Evolutionary conservation across 2,888 invertebrate species (phyloP), one percentile per base, ranked within the genome.

Genomic region (Papilio elwesi): DNA sequence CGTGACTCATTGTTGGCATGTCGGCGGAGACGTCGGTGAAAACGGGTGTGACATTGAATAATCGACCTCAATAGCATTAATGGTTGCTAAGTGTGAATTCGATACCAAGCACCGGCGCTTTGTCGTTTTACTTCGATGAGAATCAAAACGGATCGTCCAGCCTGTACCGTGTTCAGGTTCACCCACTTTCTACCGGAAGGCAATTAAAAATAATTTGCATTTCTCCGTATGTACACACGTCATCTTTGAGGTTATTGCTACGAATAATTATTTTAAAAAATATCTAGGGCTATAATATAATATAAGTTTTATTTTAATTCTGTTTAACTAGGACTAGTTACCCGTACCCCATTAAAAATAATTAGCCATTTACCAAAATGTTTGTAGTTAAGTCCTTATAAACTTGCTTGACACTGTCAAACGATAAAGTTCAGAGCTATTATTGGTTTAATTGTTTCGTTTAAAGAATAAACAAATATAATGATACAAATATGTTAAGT

Each of bases 141-240:
- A 26, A 26, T 26, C 86, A 82, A 84, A 86, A 84, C 82, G 82
- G 86, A 83, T 86, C 83, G 86, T 78, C 82, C 87, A 80, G 85
- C 86, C 86, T 83, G 86, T 85, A 86, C 81, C 82, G 80, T 87
- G 87, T 90, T 88, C 87, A 86, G 87, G 87, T 89, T 90, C 90
- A 90, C 90, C 90, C 84, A 91, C 91, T 92, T 92, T 92, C 92
- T 92, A 92, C 92, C 90, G 90, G 91, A 92, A 89, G 84, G 89
- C 90, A 91, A 91, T 92, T 91, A 92, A 91, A 92, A 90, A 88
- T 88, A 85, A 91, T 91, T 89, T 91, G 88, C 91, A 91, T 91
- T 91, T 91, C 90, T 90, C 90, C 88, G 86, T 88, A 85, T 87
- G 84, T 83, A 84, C 86, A 85, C 81, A 87, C 77, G 55, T 53